phyloP scores from a whole-genome alignment of 2,113 vertebrate genomes.

The Onychostoma macrolepis region DNA sequence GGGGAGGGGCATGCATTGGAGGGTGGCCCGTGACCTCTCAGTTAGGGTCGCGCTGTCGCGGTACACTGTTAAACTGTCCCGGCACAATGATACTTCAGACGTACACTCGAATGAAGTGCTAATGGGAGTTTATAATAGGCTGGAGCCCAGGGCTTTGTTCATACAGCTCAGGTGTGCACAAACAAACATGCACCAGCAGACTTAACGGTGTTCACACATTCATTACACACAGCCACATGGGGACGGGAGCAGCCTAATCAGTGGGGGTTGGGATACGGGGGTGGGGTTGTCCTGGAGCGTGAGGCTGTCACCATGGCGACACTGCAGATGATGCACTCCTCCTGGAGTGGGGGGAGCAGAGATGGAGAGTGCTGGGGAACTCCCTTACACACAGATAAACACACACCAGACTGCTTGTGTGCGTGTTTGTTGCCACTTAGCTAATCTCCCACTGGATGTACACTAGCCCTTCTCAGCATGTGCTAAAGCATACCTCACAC shows the following conservation, averaged over 20 bases:
- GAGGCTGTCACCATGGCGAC: slow-evolving; percentile 76
- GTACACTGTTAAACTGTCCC: neutral
- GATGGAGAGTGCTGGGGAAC: slow-evolving; percentile 2
- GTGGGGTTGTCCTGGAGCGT: slow-evolving; percentile 72
- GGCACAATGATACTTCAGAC: neutral
- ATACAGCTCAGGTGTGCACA: slow-evolving; percentile 39
- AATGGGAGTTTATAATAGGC: slow-evolving; percentile 22
- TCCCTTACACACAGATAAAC: slow-evolving; percentile 43
- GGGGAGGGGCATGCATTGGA: slow-evolving; percentile 40
- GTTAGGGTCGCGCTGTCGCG: neutral
- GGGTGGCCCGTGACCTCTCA: slow-evolving; percentile 33
- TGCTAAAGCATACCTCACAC: slow-evolving; percentile 64
- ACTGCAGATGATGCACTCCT: slow-evolving; percentile 68
- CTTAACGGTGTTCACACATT: slow-evolving; percentile 37
- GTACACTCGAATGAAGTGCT: slow-evolving; percentile 8
- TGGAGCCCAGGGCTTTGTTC: neutral
- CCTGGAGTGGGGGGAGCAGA: slow-evolving; percentile 38
- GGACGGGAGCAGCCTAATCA: slow-evolving; percentile 42
- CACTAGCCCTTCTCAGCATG: slow-evolving; percentile 44
- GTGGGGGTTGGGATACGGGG: slow-evolving; percentile 70
- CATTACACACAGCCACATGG: slow-evolving; percentile 52
- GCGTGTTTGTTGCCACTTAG: slow-evolving; percentile 56
- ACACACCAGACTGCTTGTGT: slow-evolving; percentile 48
- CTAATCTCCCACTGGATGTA: slow-evolving; percentile 59
- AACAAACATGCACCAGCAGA: slow-evolving; percentile 30